Base-by-base conservation (phyloP, 2,113 vertebrate genomes). In the Picathartes gymnocephalus region DNA sequence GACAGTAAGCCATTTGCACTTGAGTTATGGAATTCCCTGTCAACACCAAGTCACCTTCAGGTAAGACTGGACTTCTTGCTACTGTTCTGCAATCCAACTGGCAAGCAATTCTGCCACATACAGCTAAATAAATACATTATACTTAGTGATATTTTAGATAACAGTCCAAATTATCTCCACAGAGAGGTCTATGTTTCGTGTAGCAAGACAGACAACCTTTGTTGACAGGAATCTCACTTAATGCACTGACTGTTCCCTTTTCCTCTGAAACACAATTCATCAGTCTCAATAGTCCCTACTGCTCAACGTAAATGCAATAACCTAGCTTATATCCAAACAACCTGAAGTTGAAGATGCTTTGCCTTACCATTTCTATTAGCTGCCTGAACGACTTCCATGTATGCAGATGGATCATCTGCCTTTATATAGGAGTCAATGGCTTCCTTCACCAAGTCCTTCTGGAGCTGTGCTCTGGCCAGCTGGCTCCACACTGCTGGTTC, bases 361-460 rank as follows among this genome's bases (percentile, higher is more conserved):
- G 37, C 81, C 98, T 97, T 97, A 99, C 99, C 94, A 61, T 98
- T 99, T 94, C 97, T 98, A 96, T 98, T 99, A 93, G 99, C 99
- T 33, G 99, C 98, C 40, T 98, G 98, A 47, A 99, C 98, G 25
- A 99, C 98, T 93, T 99, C 99, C 98, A 98, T 98, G 94, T 99
- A 99, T 6, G 98, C 98, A 30, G 98, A 99, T 5, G 98, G 98
- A 81, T 99, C 98, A 37, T 98, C 98, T 2, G 98, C 99, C 95
- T 99, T 99, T 92, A 99, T 99, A 42, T 98, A 99, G 4, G 99
- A 99, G 95, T 99, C 98, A 3, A 99, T 99, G 51, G 99, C 99
- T 97, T 99, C 98, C 94, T 99, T 99, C n/a, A 99, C 98, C 93
- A 99, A 96, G 86, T 98, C 98, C 93, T 98, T 98, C 33, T 99